Evolutionary conservation across 2,888 invertebrate species (phyloP).

Genomic region (Rhagonycha lutea): DNA sequence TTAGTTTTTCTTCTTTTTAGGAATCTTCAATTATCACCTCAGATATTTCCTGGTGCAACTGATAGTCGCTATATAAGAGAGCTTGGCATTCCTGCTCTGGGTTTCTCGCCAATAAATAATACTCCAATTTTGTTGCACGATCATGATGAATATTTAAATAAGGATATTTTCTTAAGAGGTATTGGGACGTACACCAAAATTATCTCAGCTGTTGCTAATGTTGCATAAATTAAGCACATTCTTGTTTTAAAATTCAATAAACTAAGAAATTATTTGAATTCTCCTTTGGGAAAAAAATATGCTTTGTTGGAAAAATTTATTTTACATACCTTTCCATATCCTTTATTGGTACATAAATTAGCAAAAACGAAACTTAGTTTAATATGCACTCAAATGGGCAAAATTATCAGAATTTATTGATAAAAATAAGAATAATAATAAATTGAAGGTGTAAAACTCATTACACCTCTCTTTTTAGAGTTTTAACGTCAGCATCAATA

Average conservation of each 20-base stretch:
- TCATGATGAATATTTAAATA: conserved; percentile 85
- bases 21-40: conserved; percentile 66
- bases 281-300: not conserved
- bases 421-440: too few species aligned
- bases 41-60: conserved; percentile 89
- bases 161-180: conserved; percentile 79
- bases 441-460: too few species aligned
- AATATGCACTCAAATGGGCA: too few species aligned
- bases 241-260: not conserved
- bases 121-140: conserved; percentile 88
- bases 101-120: conserved; percentile 89
- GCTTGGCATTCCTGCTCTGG: conserved; percentile 80
- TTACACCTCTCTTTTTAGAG: too few species aligned
- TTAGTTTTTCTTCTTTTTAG: conserved; percentile 52
- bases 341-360: too few species aligned
- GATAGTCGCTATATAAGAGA: conserved; percentile 83
- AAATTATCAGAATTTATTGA: too few species aligned
- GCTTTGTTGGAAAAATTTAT: not conserved
- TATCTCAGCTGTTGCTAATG: conserved; percentile 67
- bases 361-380: too few species aligned
- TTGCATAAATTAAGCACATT: conserved; percentile 29
- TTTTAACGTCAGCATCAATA: too few species aligned
- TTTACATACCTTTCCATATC: not conserved
- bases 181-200: conserved; percentile 78
- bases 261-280: not conserved